Conservation (phyloP, 2,888 invertebrate genomes). For the Agrotis clavis region DNA sequence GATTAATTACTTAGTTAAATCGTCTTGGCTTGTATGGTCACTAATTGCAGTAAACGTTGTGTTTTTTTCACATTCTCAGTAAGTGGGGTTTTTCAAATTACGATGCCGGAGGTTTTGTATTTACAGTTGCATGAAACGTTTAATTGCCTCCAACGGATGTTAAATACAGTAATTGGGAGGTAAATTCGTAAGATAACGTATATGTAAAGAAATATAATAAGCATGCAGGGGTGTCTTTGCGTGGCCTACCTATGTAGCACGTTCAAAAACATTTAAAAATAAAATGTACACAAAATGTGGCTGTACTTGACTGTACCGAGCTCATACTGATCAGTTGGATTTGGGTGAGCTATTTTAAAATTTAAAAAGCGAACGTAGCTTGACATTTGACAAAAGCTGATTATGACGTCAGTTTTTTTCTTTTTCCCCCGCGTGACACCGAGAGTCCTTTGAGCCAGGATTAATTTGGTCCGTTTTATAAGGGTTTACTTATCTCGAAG, state of each 20-base stretch:
- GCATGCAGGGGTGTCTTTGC: constrained; percentile 57
- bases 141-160: constrained; percentile 88
- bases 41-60: constrained; percentile 88
- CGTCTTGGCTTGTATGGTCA: constrained; percentile 82
- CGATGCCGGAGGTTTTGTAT: constrained; percentile 84
- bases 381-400: constrained; percentile 91
- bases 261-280: constrained; percentile 50
- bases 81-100: constrained; percentile 86
- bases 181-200: constrained; percentile 84
- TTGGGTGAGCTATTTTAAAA: constrained; percentile 85
- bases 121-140: constrained; percentile 89
- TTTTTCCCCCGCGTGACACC: constrained; percentile 78
- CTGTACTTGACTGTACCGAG: constrained; percentile 69
- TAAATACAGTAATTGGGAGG: constrained; percentile 87
- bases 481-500: constrained; percentile 88
- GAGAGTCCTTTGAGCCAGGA: constrained; percentile 88
- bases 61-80: constrained; percentile 85
- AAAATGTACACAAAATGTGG: constrained; percentile 15
- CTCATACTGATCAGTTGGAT: constrained; percentile 68
- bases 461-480: constrained; percentile 90
- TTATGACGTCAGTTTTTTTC: constrained; percentile 89
- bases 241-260: constrained; percentile 11
- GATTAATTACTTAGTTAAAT: constrained; percentile 85
- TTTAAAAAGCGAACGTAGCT: constrained; percentile 85
- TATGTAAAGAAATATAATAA: constrained; percentile 71